Evolutionary conservation across 2,113 vertebrate species (phyloP), one percentile per base, ranked within the genome.

Genomic region (Hystrix cristata): DNA sequence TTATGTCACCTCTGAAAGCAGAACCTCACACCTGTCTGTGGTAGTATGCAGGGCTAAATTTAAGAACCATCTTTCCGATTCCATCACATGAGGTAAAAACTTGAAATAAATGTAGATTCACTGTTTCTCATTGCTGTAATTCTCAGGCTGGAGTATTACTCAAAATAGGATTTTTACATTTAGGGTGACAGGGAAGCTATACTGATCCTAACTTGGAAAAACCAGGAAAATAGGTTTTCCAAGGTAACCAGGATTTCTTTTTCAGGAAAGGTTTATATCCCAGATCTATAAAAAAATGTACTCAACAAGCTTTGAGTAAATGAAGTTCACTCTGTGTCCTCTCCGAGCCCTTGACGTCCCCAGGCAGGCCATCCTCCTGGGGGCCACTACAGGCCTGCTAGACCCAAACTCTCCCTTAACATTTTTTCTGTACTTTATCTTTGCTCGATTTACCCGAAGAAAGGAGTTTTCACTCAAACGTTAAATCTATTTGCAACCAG

Each of bases 51-150:
- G 78, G 79, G 84, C 60, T 55, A 71, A 43, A 72, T 31, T n/a
- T 48, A 72, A 0, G 59, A 65, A 1, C 34, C 16, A 16, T 60
- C 96, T 84, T 81, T 38, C 38, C 38, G 3, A 60, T 38, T 74
- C 65, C 60, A 65, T 53, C 59, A 18, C 11, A 34, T 62, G 92
- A 96, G 95, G 80, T 92, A 92, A 97, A 82, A 57, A 84, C 90
- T 48, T n/a, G 27, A 85, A 94, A 93, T 38, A 82, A 87, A 97
- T 91, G 87, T 72, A 95, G 93, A 93, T 67, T 90, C 55, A 0
- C 9, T 60, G 80, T 90, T 81, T 91, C 34, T 95, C 97, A 97
- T 94, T 97, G 97, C 95, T 97, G 3, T 65, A 64, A 80, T 59
- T 85, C 46, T 71, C 14, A 87, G 1, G 46, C 69, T 71, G 53